Base-by-base conservation (phyloP, 2,113 vertebrate genomes). In the Periophthalmus modestus region DNA sequence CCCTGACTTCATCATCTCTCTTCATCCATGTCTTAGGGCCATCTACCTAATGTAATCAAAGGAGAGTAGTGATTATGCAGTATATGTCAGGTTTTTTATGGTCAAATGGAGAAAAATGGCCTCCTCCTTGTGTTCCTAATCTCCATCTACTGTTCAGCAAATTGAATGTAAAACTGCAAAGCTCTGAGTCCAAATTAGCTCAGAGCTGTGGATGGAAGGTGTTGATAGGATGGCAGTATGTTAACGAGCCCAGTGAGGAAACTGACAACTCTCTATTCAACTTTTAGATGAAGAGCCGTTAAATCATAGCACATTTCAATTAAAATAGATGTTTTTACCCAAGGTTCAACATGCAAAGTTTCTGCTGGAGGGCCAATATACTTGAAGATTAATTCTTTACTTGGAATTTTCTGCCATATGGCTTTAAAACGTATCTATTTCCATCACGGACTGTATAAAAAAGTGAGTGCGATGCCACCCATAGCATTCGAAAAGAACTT, bases 21-120 rank as follows among this genome's bases (percentile, higher is more conserved):
- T 68, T 77, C 78, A 52, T 69, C 55, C 5, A 69, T 69, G 71
- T 69, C 13, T 57, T 57, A 10, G 7, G 77, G 69, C 77, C 80
- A 62, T 58, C 72, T 71, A 48, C 68, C 71, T 86, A 83, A 86
- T 80, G 61, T 61, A 54, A 75, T 79, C 58, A 84, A 89, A 90
- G 87, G 84, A 84, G 68, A 62, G 55, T 24, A 11, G 58, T 39
- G 57, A 85, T 48, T 16, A 48, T 15, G 47, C 47, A 48, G 12
- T 48, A 14, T 21, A 55, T 3, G 18, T 83, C 85, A 74, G 54
- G 24, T 34, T 59, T 69, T n/a, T 84, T 61, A 62, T 46, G 48
- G 69, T 66, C 71, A 55, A 83, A 81, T 86, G 74, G 78, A 16
- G 72, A 78, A 43, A n/a, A 6, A 74, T 72, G 58, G 72, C 69